These are phyloP conservation scores for Synergus umbraculus DNA, from an alignment of 2,888 invertebrate genomes.

Conservation along the genomic window DNA sequence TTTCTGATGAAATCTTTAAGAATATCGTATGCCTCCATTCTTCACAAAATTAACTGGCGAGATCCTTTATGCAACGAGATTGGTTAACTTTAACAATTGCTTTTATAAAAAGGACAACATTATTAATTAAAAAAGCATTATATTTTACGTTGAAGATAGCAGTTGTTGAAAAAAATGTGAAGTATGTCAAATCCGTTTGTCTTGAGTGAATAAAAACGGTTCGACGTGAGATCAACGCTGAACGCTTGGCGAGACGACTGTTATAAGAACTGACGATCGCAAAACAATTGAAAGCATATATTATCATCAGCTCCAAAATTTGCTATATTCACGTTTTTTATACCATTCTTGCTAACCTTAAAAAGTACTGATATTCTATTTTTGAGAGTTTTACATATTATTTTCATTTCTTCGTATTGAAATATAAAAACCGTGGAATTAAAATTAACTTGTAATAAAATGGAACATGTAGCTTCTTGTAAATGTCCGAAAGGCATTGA, in stretches of 20 bases:
- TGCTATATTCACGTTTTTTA: background rate
- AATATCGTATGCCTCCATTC: constrained; percentile 50
- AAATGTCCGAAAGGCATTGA: constrained; percentile 79
- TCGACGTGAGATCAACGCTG: background rate
- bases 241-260: constrained; percentile 6
- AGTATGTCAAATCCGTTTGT: constrained; percentile 44
- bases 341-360: constrained; percentile 30
- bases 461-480: constrained; percentile 31
- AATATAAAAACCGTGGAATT: background rate
- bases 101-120: constrained; percentile 7
- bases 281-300: constrained; percentile 31
- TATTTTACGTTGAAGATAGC: constrained; percentile 48
- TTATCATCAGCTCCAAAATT: constrained; percentile 3
- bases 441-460: constrained; percentile 18
- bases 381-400: constrained; percentile 1
- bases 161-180: constrained; percentile 58
- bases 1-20: constrained; percentile 52
- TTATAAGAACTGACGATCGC: constrained; percentile 24
- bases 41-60: background rate
- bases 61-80: background rate
- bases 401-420: background rate
- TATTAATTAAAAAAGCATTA: constrained; percentile 45
- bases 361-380: background rate
- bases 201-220: constrained; percentile 15
- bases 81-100: constrained; percentile 13